Percentiles rank a stretch among this genome's conserved stretches.
Evolutionary conservation across 2,113 vertebrate species (phyloP).

Genomic region (Ammodytes marinus): DNA sequence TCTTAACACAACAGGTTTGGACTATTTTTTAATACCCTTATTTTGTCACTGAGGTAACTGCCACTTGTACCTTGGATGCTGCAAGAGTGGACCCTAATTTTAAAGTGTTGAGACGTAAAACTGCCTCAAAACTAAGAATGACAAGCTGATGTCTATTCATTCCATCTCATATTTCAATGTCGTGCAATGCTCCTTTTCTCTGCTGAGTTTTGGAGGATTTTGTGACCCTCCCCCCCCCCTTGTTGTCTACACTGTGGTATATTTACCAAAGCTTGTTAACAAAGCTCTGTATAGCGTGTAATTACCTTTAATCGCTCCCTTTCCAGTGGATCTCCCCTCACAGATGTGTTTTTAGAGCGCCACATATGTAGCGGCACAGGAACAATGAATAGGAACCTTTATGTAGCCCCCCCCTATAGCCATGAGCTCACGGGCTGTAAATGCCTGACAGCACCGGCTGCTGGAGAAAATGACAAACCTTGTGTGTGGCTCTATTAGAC

Average conservation of each 20-base stretch:
- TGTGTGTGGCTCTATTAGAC: conserved; percentile 26
- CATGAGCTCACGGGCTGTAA: conserved; percentile 71
- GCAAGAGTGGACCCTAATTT: too few relatives aligned
- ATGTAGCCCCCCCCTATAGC: conserved; percentile 52
- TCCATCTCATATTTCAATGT: background rate
- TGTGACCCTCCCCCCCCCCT: conserved; percentile 16
- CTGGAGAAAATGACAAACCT: conserved; percentile 54
- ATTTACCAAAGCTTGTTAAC: conserved; percentile 59
- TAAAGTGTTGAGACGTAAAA: background rate
- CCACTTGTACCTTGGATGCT: background rate
- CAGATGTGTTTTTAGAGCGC: conserved; percentile 30
- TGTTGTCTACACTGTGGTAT: conserved; percentile 31
- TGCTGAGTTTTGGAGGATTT: background rate
- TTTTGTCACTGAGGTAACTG: background rate
- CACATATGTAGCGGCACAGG: conserved; percentile 15
- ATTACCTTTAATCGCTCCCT: conserved; percentile 46
- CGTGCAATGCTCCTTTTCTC: background rate
- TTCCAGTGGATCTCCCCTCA: conserved; percentile 15
- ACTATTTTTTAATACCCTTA: background rate
- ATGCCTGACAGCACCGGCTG: conserved; percentile 52
- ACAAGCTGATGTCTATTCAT: background rate
- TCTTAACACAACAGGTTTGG: background rate
- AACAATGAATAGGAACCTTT: conserved; percentile 56
- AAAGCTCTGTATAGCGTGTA: conserved; percentile 41
- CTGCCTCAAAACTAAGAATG: background rate